Evolutionary conservation across 2,797 vertebrate genomes (phyloP), one percentile per base, ranked within the genome.

Genomic region (Heteromormyrus szaboi): DNA sequence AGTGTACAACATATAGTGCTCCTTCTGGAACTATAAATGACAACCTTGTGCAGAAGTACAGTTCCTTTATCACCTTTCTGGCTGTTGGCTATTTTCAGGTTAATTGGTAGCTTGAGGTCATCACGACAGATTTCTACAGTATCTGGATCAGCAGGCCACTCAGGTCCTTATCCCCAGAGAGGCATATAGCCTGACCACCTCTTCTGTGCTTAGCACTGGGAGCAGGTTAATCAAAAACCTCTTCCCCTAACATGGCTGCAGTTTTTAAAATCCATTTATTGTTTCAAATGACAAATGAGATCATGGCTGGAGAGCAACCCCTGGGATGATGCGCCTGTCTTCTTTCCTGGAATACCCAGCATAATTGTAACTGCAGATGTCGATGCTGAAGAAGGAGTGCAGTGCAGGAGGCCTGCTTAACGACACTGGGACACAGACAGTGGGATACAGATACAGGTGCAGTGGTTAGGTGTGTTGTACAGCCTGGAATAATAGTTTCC

Each of bases 321-420:
- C 62, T 51, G 72, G 83, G 79, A 81, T 88, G 88, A 89, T 11
- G 54, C 54, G 87, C 89, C 19, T 81, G 88, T 89, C 88, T 87
- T 90, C 14, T 53, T 56, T 87, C 89, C 84, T 72, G 8, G 86
- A 88, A 79, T 65, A 85, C 50, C 54, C 65, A 53, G 84, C 29
- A 68, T 91, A 90, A 92, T 90, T 91, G 90, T 86, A 86, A 81
- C 41, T 25, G 79, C 41, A 11, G 88, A 85, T 88, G 90, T 89
- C 88, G 85, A 86, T 68, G 87, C 25, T 89, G 88, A 91, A 87
- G 59, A 14, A 83, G 87, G 62, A 87, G 53, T 84, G 89, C 44
- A 83, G 33, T 37, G 72, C 4, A 14, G 84, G 5, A 37, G 29
- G 88, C 41, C 25, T 88, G 59, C 25, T 81, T 79, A 44, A 41